Evolutionary conservation across 1,140 invertebrate genomes (phyloP), one percentile per base, ranked within the genome.

Genomic region (Plectrocnemia conspersa): DNA sequence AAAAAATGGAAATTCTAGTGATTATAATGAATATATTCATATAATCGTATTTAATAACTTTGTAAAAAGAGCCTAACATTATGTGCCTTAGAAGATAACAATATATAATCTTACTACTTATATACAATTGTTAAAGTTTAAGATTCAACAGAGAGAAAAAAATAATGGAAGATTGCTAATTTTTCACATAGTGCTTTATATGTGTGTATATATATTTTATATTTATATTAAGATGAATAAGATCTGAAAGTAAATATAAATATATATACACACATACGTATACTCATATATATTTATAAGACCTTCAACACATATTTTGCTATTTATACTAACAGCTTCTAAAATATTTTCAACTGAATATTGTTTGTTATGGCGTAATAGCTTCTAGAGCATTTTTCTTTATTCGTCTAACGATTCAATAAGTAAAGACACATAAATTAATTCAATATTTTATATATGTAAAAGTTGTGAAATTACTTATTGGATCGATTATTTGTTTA

Each of bases 1-100:
- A 36, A 47, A 57, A 25, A 24, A 45, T 32, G 41, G 45, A 54
- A 59, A 59, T 21, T 41, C n/a, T 56, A 56, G 57, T 52, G 18
- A 54, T 38, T 59, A 46, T 36, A 18, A 38, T 32, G 38, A 42
- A 24, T 54, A 59, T 52, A 52, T 59, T 55, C 19, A 46, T 22
- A 50, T 50, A 50, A 36, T 40, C 48, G 13, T 29, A 48, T 48
- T 38, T 19, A 44, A 56, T 60, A 56, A 58, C 27, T 40, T n/a
- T 55, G 47, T 53, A 56, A 60, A 60, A 56, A 56, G 55, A 56
- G 58, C 58, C 58, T 60, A 60, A 60, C 48, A 60, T 60, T 55
- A 56, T 54, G 58, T 60, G 58, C 58, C 58, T 60, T 60, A 60
- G 58, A 60, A 53, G 35, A 53, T 60, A 60, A 60, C 58, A 60